phyloP scores from a whole-genome alignment of 1,140 invertebrate species.

The Orchesella cincta region DNA sequence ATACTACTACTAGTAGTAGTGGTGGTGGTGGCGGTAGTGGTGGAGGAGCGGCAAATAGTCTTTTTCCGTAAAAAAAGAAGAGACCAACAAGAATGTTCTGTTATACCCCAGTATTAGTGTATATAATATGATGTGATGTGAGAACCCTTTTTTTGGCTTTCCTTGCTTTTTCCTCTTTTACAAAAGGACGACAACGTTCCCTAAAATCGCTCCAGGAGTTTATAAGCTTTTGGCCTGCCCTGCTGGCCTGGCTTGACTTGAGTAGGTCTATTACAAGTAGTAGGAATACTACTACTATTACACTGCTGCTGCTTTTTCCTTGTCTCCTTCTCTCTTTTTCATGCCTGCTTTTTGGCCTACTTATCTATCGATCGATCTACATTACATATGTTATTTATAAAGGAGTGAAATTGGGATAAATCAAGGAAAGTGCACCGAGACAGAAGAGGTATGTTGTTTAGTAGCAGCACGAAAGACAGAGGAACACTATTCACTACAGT shows the following conservation, averaged over 20 bases:
- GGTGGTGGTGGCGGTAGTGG: not conserved
- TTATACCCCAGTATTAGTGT: constrained; percentile 8
- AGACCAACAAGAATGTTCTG: not conserved
- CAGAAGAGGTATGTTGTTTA: no score
- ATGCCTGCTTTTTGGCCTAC: constrained; percentile 17
- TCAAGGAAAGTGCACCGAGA: no score
- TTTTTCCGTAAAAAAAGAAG: constrained; percentile 7
- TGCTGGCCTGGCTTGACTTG: constrained; percentile 15
- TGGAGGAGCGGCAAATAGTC: constrained; percentile 6
- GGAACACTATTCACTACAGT: no score
- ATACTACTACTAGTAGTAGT: no score
- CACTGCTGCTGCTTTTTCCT: not conserved
- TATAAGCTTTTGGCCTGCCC: constrained; percentile 20
- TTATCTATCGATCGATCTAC: constrained; percentile 34
- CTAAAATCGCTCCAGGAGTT: constrained; percentile 24
- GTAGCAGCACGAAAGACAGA: no score
- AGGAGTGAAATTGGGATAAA: constrained; percentile 24
- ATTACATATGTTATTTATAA: constrained; percentile 29
- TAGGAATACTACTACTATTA: not conserved
- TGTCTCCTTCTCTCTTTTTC: not conserved
- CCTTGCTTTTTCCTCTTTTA: not conserved
- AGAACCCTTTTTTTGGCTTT: constrained; percentile 18
- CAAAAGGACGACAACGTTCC: constrained; percentile 7
- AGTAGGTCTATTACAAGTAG: not conserved
- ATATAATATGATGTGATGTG: constrained; percentile 21